Evolutionary conservation across 2,888 invertebrate species (phyloP).

Genomic region (Volucella bombylans): DNA sequence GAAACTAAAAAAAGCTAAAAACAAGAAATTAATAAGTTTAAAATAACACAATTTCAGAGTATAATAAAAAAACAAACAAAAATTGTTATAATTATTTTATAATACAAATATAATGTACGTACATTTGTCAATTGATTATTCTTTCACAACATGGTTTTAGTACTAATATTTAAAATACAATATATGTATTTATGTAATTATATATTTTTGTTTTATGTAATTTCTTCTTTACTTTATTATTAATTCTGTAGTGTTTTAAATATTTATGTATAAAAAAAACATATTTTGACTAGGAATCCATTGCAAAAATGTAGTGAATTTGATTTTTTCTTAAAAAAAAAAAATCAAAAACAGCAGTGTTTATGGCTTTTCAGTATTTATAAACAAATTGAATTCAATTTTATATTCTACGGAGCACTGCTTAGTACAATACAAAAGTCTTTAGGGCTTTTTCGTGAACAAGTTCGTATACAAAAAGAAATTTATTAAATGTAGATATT

Average conservation of each 20-base stretch:
- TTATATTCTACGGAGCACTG: not conserved
- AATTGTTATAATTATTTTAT: not conserved
- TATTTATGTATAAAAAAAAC: conserved; percentile 51
- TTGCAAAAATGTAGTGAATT: conserved; percentile 39
- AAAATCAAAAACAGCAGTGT: conserved; percentile 39
- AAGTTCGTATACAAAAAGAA: not conserved
- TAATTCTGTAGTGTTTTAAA: conserved; percentile 37
- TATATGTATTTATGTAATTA: conserved; percentile 17
- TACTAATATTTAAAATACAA: conserved; percentile 43
- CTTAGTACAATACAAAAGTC: not conserved
- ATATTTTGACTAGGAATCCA: conserved; percentile 66
- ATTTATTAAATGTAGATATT: not conserved
- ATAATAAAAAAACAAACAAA: conserved; percentile 47
- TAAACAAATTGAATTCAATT: conserved; percentile 2
- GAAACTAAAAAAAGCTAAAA: conserved; percentile 26
- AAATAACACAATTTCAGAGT: conserved; percentile 41
- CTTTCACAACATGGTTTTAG: conserved; percentile 49
- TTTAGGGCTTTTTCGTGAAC: not conserved
- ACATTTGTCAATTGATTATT: conserved; percentile 37
- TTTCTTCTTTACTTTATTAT: conserved; percentile 36
- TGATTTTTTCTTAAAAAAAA: conserved; percentile 16
- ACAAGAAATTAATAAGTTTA: conserved; percentile 15
- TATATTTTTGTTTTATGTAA: conserved; percentile 32
- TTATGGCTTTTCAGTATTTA: conserved; percentile 18
- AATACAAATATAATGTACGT: conserved; percentile 11